phyloP scores from a whole-genome alignment of 2,888 invertebrate species.

The Amiota communis region DNA sequence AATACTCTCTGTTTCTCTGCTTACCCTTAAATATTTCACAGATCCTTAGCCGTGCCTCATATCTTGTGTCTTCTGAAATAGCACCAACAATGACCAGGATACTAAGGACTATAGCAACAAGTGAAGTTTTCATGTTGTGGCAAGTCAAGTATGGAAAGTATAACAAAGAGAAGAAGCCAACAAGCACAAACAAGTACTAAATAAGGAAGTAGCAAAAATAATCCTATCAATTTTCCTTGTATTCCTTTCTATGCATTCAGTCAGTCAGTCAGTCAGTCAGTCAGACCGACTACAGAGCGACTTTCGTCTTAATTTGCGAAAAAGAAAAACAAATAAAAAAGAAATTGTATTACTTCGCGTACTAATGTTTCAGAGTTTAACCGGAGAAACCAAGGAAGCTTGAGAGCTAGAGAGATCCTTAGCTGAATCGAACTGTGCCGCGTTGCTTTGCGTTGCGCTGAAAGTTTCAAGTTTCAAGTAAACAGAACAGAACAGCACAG shows the following conservation, averaged over 20 bases:
- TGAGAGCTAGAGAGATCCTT: neutral
- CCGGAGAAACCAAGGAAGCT: neutral
- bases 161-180: neutral
- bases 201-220: neutral
- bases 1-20: too few species aligned
- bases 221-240: neutral
- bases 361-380: conserved; percentile 7
- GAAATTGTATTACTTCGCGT: neutral
- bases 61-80: too few species aligned
- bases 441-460: neutral
- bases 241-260: neutral
- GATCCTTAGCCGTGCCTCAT: too few species aligned
- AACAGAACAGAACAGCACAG: neutral
- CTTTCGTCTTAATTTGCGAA: conserved; percentile 2
- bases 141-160: too few species aligned
- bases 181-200: neutral
- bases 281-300: neutral
- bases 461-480: conserved; percentile 8
- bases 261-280: too few species aligned
- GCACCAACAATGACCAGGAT: too few species aligned
- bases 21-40: too few species aligned
- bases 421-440: neutral
- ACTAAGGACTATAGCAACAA: too few species aligned
- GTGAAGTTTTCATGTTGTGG: too few species aligned
- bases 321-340: neutral